These are phyloP conservation scores for Chloroclysta siterata DNA, from an alignment of 2,888 invertebrate species.

Conservation along the genomic window DNA sequence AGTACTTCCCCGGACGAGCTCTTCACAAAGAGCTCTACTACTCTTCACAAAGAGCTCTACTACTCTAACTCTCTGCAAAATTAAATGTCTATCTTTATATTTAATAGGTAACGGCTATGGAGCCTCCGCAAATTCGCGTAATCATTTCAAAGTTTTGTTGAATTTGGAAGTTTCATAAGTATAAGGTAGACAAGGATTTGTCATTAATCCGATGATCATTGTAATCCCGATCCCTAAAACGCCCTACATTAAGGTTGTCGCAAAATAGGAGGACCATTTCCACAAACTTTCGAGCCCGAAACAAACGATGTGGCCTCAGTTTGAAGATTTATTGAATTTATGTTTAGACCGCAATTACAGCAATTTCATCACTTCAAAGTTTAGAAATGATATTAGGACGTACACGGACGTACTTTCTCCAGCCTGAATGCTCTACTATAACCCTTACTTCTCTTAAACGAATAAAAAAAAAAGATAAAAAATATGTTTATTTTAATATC, in stretches of 20 bases:
- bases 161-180: conserved; percentile 21
- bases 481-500: no score
- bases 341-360: conserved; percentile 7
- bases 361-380: conserved; percentile 11
- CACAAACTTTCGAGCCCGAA: conserved; percentile 26
- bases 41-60: no score
- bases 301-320: conserved; percentile 30
- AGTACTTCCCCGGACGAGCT: no score
- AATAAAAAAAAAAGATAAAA: no score
- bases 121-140: no score
- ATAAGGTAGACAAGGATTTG: conserved; percentile 19
- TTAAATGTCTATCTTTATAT: no score
- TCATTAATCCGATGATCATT: conserved; percentile 31
- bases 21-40: no score
- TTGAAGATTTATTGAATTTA: conserved; percentile 23
- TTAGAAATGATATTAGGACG: conserved; percentile 11
- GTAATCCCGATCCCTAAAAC: conserved; percentile 29
- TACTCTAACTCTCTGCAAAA: no score
- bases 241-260: conserved; percentile 19
- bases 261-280: conserved; percentile 25
- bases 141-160: conserved; percentile 16
- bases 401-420: no score
- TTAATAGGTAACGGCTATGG: no score
- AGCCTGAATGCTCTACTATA: no score
- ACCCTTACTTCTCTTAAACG: no score